These are phyloP conservation scores for Poecilobothrus nobilitatus DNA, from an alignment of 2,888 invertebrate species.

Conservation along the genomic window DNA sequence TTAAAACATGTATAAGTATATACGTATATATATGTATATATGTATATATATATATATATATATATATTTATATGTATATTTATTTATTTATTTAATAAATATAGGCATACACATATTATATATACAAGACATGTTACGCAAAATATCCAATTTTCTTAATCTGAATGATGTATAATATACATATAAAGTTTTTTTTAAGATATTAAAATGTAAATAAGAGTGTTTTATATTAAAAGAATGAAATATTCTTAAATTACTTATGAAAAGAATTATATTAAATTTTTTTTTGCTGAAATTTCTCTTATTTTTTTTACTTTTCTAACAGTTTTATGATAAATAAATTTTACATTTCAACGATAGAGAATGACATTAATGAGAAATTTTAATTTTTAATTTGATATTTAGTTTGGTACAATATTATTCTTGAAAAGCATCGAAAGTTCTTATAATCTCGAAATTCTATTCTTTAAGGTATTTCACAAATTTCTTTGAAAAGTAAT, in stretches of 20 bases:
- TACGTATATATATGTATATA: background rate
- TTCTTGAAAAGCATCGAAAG: too few species aligned
- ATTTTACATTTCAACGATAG: too few species aligned
- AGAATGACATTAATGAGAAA: too few species aligned
- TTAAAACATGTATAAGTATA: background rate
- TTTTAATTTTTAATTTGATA: too few species aligned
- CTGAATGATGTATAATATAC: background rate
- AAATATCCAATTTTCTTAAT: slow-evolving; percentile 3
- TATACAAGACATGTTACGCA: background rate
- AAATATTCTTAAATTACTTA: background rate
- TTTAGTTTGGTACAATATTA: too few species aligned
- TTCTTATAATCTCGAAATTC: too few species aligned
- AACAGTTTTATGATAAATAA: too few species aligned
- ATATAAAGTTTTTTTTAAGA: background rate
- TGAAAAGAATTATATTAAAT: background rate
- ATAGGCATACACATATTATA: background rate
- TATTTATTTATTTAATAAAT: background rate
- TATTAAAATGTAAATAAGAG: background rate
- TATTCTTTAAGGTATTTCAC: too few species aligned
- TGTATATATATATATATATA: background rate
- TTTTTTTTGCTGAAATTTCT: background rate
- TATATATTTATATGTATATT: background rate
- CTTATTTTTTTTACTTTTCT: too few species aligned
- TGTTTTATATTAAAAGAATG: too few species aligned
- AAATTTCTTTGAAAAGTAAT: too few species aligned